Conservation (phyloP, 2,113 vertebrate species). For the Gallinago jamesoni region DNA sequence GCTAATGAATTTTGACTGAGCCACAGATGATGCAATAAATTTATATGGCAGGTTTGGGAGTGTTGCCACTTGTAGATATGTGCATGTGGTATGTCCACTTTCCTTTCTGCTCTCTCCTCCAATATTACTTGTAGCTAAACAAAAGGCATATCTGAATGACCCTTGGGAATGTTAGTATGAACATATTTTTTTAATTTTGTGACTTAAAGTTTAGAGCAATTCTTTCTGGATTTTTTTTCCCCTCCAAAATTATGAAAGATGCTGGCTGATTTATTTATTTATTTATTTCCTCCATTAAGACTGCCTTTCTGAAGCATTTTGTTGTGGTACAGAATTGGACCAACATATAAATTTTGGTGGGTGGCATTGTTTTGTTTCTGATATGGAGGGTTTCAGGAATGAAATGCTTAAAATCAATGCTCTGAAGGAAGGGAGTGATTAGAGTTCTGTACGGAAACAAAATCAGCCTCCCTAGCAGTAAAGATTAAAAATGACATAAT, state of each 20-base stretch:
- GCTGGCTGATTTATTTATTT: background rate
- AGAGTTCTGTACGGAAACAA: background rate
- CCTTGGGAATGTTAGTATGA: background rate
- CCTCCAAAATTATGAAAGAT: background rate
- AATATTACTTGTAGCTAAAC: background rate
- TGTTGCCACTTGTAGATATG: slow-evolving; percentile 32
- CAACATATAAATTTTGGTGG: background rate
- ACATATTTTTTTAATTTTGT: background rate
- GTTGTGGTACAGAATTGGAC: background rate
- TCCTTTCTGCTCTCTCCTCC: background rate
- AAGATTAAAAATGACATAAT: background rate
- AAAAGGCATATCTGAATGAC: background rate
- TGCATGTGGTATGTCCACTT: background rate
- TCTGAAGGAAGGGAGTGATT: background rate
- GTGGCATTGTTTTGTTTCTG: background rate
- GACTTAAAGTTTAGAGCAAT: background rate
- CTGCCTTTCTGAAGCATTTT: background rate
- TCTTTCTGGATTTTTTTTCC: background rate
- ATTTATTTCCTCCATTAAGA: background rate
- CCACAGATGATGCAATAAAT: slow-evolving; percentile 54
- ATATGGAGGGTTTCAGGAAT: background rate
- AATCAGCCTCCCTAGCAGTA: background rate
- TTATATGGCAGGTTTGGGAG: slow-evolving; percentile 44
- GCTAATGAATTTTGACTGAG: slow-evolving; percentile 61
- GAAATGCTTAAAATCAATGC: background rate